A percentile compares a stretch with the other conserved stretches of the same genome.
These are phyloP conservation scores for Anarhynchus alexandrinus DNA, from an alignment of 2,113 vertebrate genomes.

Conservation along the genomic window DNA sequence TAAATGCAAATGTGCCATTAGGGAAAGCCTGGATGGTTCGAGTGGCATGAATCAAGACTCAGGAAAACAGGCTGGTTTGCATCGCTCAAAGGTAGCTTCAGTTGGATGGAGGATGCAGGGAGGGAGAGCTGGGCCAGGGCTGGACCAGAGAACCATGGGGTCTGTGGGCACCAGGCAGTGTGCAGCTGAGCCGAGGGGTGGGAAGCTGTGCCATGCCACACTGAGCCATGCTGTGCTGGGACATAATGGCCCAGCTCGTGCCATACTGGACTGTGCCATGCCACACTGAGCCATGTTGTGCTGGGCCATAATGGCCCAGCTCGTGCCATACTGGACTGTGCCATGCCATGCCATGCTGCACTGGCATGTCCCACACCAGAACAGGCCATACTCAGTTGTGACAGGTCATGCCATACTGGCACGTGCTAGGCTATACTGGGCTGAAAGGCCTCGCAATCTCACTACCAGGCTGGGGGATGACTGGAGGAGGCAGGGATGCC, in stretches of 20 bases:
- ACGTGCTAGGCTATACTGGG: background rate
- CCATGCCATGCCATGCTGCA: background rate
- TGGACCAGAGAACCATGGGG: background rate
- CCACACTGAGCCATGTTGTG: too few species aligned
- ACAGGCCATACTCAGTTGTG: background rate
- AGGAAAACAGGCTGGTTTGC: background rate
- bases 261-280: too few species aligned
- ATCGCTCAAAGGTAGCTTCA: background rate
- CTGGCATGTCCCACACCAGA: background rate
- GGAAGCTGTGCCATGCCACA: background rate
- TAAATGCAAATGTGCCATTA: background rate
- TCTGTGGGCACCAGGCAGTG: background rate
- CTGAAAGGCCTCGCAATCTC: background rate
- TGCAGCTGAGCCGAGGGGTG: background rate
- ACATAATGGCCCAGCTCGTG: background rate
- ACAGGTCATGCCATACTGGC: background rate
- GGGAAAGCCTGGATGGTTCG: background rate
- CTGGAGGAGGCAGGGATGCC: background rate
- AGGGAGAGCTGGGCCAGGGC: background rate
- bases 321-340: too few species aligned
- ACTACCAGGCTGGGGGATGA: background rate
- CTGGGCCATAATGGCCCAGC: too few species aligned
- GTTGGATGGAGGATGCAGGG: background rate
- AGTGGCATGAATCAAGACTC: background rate
- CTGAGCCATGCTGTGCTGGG: background rate